Percentiles rank a stretch among this genome's conserved stretches.
phyloP scores from a whole-genome alignment of 2,797 vertebrate genomes.

The Eurystomus glaucurus region DNA sequence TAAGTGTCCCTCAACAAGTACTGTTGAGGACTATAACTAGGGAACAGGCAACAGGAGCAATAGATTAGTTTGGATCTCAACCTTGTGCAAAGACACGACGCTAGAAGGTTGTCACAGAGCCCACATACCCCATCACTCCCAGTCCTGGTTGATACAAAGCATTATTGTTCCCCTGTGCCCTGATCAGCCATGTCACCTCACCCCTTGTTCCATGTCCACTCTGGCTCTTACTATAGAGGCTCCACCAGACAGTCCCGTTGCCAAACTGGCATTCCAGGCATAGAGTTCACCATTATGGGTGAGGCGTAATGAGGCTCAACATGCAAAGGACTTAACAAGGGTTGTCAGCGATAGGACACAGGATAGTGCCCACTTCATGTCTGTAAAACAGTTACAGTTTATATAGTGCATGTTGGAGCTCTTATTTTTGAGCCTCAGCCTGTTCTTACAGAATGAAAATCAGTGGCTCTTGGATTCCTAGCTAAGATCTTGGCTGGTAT shows the following conservation, averaged over 20 bases:
- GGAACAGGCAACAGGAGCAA: fast-evolving
- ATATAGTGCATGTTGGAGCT: not conserved
- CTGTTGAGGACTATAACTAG: not conserved
- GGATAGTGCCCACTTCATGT: not conserved
- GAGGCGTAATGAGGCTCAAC: not conserved
- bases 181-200: not conserved
- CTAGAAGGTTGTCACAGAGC: not conserved
- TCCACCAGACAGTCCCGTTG: not conserved
- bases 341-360: not conserved
- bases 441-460: not conserved
- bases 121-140: not conserved
- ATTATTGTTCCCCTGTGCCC: not conserved
- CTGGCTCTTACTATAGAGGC: not conserved
- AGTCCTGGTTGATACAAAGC: not conserved
- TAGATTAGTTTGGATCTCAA: not conserved
- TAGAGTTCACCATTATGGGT: not conserved
- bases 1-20: not conserved
- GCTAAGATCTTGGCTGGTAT: not conserved
- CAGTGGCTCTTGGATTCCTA: not conserved
- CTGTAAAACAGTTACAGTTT: not conserved
- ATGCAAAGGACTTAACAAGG: not conserved
- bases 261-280: not conserved
- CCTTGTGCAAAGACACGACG: not conserved
- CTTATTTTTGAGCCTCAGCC: not conserved
- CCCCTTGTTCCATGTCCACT: not conserved